These are phyloP conservation scores for Syndactyla subalaris DNA, from an alignment of 2,797 vertebrate species.

Conservation along the genomic window DNA sequence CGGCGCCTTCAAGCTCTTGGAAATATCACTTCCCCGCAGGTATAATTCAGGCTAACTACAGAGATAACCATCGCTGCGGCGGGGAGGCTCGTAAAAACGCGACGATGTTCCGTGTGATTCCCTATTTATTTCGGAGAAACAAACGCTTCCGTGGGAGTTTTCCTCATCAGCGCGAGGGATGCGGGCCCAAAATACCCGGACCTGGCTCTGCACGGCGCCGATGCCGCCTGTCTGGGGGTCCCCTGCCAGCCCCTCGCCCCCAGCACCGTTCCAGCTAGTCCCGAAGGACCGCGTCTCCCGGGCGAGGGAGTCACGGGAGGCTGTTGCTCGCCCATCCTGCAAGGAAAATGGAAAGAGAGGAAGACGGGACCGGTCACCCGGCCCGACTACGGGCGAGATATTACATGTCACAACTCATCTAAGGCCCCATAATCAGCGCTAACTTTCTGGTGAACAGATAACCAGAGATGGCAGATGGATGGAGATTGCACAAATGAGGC, in stretches of 20 bases:
- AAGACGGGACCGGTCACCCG: neutral
- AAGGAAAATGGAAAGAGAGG: neutral
- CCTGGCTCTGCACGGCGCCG: fast-evolving
- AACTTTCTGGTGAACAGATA: constrained; percentile 70
- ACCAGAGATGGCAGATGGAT: constrained; percentile 79
- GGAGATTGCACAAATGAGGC: constrained; percentile 78
- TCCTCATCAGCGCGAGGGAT: neutral
- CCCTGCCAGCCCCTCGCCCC: neutral
- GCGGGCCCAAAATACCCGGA: neutral
- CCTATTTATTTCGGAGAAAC: neutral
- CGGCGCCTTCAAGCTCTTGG: neutral
- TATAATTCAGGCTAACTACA: constrained; percentile 27
- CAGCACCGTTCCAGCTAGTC: neutral
- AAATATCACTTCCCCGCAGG: constrained; percentile 12
- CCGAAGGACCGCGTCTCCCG: neutral
- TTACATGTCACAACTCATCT: constrained; percentile 79
- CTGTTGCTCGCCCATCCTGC: neutral
- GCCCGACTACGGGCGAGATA: constrained; percentile 27
- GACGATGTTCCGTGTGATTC: neutral
- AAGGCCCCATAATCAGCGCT: constrained; percentile 48
- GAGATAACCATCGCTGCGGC: constrained; percentile 8
- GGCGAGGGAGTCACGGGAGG: neutral
- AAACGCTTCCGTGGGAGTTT: neutral
- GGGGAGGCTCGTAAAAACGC: neutral
- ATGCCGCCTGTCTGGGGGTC: neutral